Base-by-base conservation (phyloP, 2,113 vertebrate species). In the Lota lota region DNA sequence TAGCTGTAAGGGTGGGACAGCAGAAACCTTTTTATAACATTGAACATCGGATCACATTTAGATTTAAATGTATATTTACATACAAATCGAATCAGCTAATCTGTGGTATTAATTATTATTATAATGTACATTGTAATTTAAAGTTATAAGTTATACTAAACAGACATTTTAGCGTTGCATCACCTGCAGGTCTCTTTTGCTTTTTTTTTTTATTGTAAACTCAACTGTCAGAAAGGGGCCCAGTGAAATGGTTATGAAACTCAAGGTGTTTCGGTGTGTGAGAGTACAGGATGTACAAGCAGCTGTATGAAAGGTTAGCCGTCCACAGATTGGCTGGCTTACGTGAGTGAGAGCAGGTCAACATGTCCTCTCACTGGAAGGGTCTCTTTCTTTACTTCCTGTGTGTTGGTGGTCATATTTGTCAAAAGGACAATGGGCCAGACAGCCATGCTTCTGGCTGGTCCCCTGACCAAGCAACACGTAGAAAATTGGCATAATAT, bases 381-480 rank as follows among this genome's bases (percentile, higher is more conserved):
- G 53, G 78, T 2, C 18, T 85, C 5, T 8, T 82, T 10, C 4
- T 90, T 19, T 62, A 83, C 28, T 63, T 92, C 1, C 61, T 88
- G 18, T 68, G 79, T 6, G 79, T 78, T 58, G 66, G 69, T 6
- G 71, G 82, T 73, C 51, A 33, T 33, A 33, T 4, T 0, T 33
- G 28, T 33, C 28, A 33, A 0, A 70, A 87, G 16, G 74, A 79
- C 1, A 33, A 69, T 33, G 28, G 28, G 4, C 28, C 28, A 61
- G 63, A 75, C 82, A 56, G 92, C 93, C 47, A 84, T 95, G 17
- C 22, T 90, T 21, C 24, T 95, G 10, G 92, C 92, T 33, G 96
- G 95, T 0, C 94, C 95, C 70, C 78, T 96, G 5, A 87, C 79
- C 17, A 63, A 77, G 0, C 21, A 74, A 7, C 53, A 16, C 50